Percentiles rank a stretch among this genome's conserved stretches.
phyloP scores from a whole-genome alignment of 53 echinoderm and acorn worm species.

The Pentamera pediparva region DNA sequence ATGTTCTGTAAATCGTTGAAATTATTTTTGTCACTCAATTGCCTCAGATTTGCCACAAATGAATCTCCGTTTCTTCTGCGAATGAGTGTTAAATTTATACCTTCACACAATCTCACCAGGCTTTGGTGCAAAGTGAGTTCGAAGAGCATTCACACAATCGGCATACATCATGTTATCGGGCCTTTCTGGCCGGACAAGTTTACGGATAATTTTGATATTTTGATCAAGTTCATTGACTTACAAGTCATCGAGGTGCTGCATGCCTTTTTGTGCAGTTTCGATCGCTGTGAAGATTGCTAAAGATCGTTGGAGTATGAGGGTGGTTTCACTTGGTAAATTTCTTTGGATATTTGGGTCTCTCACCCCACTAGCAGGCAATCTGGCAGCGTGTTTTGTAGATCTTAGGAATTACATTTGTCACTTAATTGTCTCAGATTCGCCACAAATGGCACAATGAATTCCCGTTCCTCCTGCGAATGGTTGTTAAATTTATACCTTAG shows the following conservation, averaged over 20 bases:
- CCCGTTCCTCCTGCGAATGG: no score
- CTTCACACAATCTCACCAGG: constrained; percentile 21
- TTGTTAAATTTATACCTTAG: neutral
- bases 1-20: constrained; percentile 34
- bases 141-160: constrained; percentile 27
- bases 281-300: constrained; percentile 9
- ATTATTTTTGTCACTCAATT: constrained; percentile 39
- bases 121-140: constrained; percentile 14
- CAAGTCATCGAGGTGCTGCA: no score
- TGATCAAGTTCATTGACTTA: no score
- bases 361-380: constrained; percentile 34
- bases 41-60: constrained; percentile 26
- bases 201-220: constrained; percentile 22
- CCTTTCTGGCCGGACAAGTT: constrained; percentile 39
- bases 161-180: constrained; percentile 33
- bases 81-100: neutral
- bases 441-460: constrained; percentile 20
- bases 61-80: neutral
- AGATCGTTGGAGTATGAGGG: constrained; percentile 19
- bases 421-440: constrained; percentile 33
- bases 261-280: neutral
- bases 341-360: no score
- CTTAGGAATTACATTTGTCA: constrained; percentile 34
- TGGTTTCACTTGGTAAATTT: neutral
- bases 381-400: constrained; percentile 30